Evolutionary conservation across 37 sponge, comb jelly and placozoan genomes (phyloP).

Genomic region (Hormiphora californensis): DNA sequence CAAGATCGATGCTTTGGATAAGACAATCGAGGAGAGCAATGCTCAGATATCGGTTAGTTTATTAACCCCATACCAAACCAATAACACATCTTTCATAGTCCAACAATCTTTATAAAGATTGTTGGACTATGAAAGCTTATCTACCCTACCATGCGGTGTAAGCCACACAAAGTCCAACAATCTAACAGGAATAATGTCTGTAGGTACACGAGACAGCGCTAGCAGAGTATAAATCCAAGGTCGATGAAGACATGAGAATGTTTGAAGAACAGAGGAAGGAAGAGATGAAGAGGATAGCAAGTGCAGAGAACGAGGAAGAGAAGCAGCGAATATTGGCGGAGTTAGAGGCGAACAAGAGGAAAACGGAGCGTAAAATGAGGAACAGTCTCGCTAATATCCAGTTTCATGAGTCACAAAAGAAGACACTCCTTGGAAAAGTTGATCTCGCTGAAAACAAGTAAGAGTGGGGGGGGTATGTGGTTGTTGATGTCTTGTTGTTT

Average conservation of each 20-base stretch:
- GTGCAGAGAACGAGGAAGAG: not conserved
- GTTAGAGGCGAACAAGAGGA: not conserved
- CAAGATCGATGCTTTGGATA: conserved; percentile 7
- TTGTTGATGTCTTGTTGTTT: too few relatives aligned
- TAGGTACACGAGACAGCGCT: conserved; percentile 31
- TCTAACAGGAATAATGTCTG: not conserved
- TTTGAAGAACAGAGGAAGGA: conserved; percentile 34
- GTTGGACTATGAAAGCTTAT: too few relatives aligned
- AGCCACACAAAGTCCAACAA: too few relatives aligned
- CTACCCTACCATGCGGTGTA: too few relatives aligned
- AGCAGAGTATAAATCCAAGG: not conserved
- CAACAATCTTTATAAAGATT: too few relatives aligned
- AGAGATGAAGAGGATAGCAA: not conserved
- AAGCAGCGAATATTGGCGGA: conserved; percentile 21
- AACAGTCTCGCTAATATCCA: conserved; percentile 7
- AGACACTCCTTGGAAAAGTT: not conserved
- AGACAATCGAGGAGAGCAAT: conserved; percentile 21
- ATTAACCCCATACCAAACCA: too few relatives aligned
- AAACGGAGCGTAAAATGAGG: conserved; percentile 43
- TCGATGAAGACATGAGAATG: conserved; percentile 27
- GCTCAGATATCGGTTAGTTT: not conserved
- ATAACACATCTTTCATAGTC: too few relatives aligned
- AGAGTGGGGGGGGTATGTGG: too few relatives aligned
- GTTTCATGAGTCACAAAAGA: conserved; percentile 33
- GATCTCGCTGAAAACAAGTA: conserved; percentile 31